Base-by-base conservation (phyloP, 2,888 invertebrate species). In the Mimumesa dahlbomi region DNA sequence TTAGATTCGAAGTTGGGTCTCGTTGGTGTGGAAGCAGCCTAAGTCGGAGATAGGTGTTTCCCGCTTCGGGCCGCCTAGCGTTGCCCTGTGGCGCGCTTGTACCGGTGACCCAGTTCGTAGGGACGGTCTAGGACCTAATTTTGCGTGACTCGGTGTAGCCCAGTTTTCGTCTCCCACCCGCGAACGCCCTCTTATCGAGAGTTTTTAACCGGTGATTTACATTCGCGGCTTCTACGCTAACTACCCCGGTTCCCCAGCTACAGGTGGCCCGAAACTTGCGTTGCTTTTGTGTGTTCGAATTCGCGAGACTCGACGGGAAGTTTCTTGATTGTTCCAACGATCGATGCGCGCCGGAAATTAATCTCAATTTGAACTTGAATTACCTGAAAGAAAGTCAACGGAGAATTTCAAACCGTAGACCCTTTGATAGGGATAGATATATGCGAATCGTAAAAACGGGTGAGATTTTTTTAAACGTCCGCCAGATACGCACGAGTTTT, bases 51-150 rank as follows among this genome's bases (percentile, higher is more conserved):
- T 13, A 13, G 18, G 31, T 22, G 29, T 22, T 18, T 59, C 25
- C 43, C 4, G 42, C 34, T 40, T 2, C 61, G 45, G 21, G 29
- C 56, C 31, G 34, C 21, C 25, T 53, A 13, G 29, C n/a, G 29
- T 34, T 42, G 19, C 40, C 34, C 34, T 38, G 46, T 49, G 50
- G 67, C 68, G 66, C 61, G 70, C 34, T n/a, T 52, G 59, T 67
- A 49, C 72, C 68, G 69, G 25, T 78, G 73, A 80, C 80, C 78
- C 48, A 79, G 61, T 74, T 79, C 50, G 4, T 63, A 70, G 69
- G 69, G 70, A 67, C 45, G 61, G 56, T 64, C 64, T 71, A 62
- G 69, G 69, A 74, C 74, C 74, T 67, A 76, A 78, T 74, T 78
- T 66, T 34, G 62, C 66, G 56, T 61, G 50, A 69, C 62, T 54